Conservation (phyloP, 2,797 vertebrate species). For the Hydrophis major region DNA sequence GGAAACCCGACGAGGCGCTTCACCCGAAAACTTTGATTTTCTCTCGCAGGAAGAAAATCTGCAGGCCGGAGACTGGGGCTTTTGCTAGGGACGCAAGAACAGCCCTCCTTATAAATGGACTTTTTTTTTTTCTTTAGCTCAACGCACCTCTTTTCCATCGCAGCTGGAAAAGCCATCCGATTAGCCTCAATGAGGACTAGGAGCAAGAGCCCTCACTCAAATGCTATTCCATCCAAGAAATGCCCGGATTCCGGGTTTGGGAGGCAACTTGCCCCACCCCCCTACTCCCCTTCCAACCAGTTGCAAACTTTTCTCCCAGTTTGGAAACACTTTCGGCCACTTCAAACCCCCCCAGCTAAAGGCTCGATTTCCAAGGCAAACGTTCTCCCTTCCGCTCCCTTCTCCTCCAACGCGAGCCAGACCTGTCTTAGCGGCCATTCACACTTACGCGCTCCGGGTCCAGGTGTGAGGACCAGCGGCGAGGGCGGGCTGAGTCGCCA, state of each 20-base stretch:
- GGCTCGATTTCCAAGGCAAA: too few relatives aligned
- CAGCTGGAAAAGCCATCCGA: neutral
- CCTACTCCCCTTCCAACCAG: fast-evolving
- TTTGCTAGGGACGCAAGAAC: neutral
- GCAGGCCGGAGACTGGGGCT: neutral
- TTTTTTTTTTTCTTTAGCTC: neutral
- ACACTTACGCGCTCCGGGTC: conserved; percentile 60
- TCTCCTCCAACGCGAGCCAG: neutral
- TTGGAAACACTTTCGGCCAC: neutral
- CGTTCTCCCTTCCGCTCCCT: neutral
- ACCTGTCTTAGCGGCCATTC: conserved; percentile 14
- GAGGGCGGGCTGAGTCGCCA: neutral
- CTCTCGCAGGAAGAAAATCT: neutral
- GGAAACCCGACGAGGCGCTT: neutral
- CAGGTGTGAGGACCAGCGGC: neutral
- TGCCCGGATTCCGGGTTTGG: neutral
- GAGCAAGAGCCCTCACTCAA: too few relatives aligned
- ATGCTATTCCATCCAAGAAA: neutral
- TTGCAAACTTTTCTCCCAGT: neutral
- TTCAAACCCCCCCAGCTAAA: too few relatives aligned
- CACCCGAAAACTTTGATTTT: neutral
- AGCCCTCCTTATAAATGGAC: neutral
- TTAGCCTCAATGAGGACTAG: neutral
- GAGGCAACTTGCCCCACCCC: neutral
- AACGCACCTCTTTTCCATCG: neutral